phyloP scores from a whole-genome alignment of 2,113 vertebrate species.

The Carassius auratus region DNA sequence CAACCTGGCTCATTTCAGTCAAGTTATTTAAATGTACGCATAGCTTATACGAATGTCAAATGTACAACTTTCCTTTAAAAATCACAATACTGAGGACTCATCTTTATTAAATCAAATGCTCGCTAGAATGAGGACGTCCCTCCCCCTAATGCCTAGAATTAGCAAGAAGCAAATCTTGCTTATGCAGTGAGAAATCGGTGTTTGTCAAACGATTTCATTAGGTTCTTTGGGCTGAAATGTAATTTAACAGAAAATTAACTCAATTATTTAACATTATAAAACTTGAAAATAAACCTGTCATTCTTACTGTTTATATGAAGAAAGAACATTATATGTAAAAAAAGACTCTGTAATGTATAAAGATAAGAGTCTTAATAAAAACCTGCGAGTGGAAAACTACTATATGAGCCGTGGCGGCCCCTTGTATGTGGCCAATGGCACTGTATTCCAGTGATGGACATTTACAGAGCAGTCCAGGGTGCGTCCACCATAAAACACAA shows the following conservation, averaged over 20 bases:
- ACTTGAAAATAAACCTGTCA: not conserved
- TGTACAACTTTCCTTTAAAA: too few relatives aligned
- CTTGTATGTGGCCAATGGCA: not conserved
- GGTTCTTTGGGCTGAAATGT: not conserved
- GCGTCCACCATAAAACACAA: slow-evolving; percentile 56
- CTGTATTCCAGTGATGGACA: slow-evolving; percentile 50
- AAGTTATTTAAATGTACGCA: not conserved
- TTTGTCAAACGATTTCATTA: not conserved
- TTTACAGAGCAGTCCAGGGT: slow-evolving; percentile 54
- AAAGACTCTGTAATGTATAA: not conserved
- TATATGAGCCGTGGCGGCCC: not conserved
- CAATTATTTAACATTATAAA: not conserved
- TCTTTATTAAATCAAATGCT: too few relatives aligned
- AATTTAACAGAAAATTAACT: slow-evolving; percentile 7
- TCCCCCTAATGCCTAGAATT: too few relatives aligned
- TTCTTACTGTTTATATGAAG: not conserved
- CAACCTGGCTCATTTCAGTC: not conserved
- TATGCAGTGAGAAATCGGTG: too few relatives aligned
- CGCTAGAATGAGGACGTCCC: too few relatives aligned
- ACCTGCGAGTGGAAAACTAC: not conserved
- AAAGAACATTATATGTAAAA: not conserved
- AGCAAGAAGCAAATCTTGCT: too few relatives aligned
- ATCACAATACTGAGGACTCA: too few relatives aligned
- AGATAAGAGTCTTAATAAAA: not conserved
- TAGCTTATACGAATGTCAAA: too few relatives aligned